Conservation (phyloP, 2,888 invertebrate genomes). For the Plemyria rubiginata region DNA sequence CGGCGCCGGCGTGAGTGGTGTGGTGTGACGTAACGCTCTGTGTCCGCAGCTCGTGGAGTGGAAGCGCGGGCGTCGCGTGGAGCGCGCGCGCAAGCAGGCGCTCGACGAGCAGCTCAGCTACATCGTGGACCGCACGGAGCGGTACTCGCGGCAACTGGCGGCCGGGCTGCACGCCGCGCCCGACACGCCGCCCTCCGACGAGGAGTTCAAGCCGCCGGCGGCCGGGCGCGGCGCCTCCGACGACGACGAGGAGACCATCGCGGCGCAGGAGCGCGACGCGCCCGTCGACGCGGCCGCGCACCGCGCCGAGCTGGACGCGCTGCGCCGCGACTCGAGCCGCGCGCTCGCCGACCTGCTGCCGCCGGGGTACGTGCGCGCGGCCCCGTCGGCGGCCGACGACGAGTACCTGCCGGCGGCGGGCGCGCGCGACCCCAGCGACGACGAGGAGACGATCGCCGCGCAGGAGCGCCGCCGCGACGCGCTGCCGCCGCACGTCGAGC, state of each 20-base stretch:
- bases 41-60: constrained; percentile 92
- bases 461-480: constrained; percentile 87
- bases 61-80: constrained; percentile 95
- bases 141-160: constrained; percentile 95
- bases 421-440: constrained; percentile 88
- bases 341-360: constrained; percentile 95
- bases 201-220: constrained; percentile 95
- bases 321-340: constrained; percentile 95
- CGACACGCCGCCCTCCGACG: constrained; percentile 72
- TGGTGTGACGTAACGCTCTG: too few relatives aligned
- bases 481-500: constrained; percentile 27
- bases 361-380: constrained; percentile 87
- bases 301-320: constrained; percentile 91
- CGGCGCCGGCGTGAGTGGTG: too few relatives aligned
- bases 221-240: constrained; percentile 87
- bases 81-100: constrained; percentile 97
- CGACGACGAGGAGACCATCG: constrained; percentile 98
- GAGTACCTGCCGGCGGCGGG: constrained; percentile 44
- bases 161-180: constrained; percentile 87
- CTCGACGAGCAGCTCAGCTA: constrained; percentile 98
- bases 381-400: constrained; percentile 48
- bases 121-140: constrained; percentile 99
- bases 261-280: constrained; percentile 91
- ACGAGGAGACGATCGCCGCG: constrained; percentile 72
- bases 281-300: constrained; percentile 80